Evolutionary conservation across 2,113 vertebrate species (phyloP), one percentile per base, ranked within the genome.

Genomic region (Alouatta palliata): DNA sequence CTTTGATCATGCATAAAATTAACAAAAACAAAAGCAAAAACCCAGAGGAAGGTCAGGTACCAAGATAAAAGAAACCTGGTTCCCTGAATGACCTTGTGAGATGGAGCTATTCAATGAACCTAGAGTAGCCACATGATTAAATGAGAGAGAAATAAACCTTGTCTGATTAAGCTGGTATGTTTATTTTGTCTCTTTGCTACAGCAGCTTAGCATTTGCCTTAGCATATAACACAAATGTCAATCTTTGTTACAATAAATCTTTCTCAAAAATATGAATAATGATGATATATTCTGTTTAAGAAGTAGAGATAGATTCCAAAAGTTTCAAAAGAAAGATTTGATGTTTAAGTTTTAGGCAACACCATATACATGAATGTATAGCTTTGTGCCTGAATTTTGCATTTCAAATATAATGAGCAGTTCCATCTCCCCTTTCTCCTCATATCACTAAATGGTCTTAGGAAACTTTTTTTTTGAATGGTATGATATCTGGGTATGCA

Each of bases 401-500:
- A 37, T 49, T 90, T 95, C 76, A 84, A 70, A 40, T 56, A 56
- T 54, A 71, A 80, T 17, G 9, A 87, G 17, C 13, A 40, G 1
- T 16, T 47, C 76, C 25, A 43, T 14, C 6, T 79, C 8, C 20
- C 14, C 35, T 17, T 14, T 5, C 52, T 10, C 75, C 25, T 40
- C 7, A n/a, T 82, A 32, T 84, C 70, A 89, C 47, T 91, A 75
- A 90, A 87, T 84, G 81, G 80, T 87, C 30, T 52, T 92, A 73
- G 54, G 40, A 85, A 96, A 47, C 45, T 54, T 77, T 81, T 70
- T 82, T 95, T 96, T 89, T 64, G 45, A 85, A 58, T 96, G 64
- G 35, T 54, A 81, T 4, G 25, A 92, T 86, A 93, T 90, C 89
- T 97, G 95, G 81, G 35, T 90, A 93, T 93, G 54, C 52, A 68